Evolutionary conservation across 2,797 vertebrate species (phyloP).

Genomic region (Peromyscus eremicus): DNA sequence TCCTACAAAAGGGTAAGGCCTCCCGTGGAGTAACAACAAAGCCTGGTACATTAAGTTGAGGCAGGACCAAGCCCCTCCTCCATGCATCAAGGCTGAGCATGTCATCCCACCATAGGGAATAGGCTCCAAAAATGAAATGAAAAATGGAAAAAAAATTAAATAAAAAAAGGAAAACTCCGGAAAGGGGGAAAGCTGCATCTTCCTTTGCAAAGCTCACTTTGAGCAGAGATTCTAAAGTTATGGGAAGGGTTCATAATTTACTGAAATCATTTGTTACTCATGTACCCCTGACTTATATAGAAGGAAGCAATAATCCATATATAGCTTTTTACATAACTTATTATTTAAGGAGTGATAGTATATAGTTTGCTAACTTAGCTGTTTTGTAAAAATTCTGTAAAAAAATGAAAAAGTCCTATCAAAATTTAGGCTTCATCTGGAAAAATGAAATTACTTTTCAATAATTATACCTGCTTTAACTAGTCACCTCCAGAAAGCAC

Average conservation of each 20-base stretch:
- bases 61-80: too few relatives aligned
- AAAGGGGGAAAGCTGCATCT: not conserved
- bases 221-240: slow-evolving; percentile 20
- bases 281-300: not conserved
- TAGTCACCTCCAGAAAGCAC: not conserved
- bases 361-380: not conserved
- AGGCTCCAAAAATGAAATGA: too few relatives aligned
- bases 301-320: slow-evolving; percentile 21
- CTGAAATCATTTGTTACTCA: slow-evolving; percentile 6
- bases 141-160: too few relatives aligned
- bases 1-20: too few relatives aligned
- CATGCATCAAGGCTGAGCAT: too few relatives aligned
- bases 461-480: slow-evolving; percentile 32
- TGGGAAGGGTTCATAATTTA: not conserved
- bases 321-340: not conserved
- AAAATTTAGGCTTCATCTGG: not conserved
- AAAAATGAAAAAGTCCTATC: not conserved
- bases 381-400: not conserved
- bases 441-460: slow-evolving; percentile 32
- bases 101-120: too few relatives aligned
- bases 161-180: not conserved
- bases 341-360: not conserved
- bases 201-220: slow-evolving; percentile 11
- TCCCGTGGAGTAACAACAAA: too few relatives aligned
- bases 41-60: too few relatives aligned